A percentile compares a stretch with the other conserved stretches of the same genome.
phyloP scores from a whole-genome alignment of 1,140 invertebrate genomes.

The Eufriesea mexicana region DNA sequence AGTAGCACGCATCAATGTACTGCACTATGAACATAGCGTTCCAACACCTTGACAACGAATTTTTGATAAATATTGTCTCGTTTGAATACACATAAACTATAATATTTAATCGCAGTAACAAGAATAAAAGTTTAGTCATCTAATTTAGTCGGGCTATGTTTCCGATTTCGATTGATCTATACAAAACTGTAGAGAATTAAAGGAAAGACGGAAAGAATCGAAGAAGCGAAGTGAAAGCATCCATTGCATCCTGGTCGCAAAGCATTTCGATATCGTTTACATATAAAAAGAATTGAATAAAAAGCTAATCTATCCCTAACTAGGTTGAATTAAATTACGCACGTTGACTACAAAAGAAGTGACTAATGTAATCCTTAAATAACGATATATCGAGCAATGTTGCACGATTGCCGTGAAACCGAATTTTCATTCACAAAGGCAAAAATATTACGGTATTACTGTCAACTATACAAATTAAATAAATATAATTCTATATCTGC shows the following conservation, averaged over 20 bases:
- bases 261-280: background rate
- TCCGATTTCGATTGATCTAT: conserved; percentile 24
- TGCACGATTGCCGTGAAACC: background rate
- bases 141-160: conserved; percentile 36
- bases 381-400: background rate
- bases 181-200: conserved; percentile 38
- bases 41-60: conserved; percentile 23
- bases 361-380: conserved; percentile 2
- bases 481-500: conserved; percentile 50
- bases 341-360: background rate
- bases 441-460: background rate
- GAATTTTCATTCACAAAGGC: background rate
- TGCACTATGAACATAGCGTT: background rate
- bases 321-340: background rate
- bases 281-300: background rate
- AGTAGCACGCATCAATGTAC: conserved; percentile 16
- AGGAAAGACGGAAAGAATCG: background rate
- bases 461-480: conserved; percentile 41
- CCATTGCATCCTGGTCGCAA: background rate
- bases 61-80: conserved; percentile 40
- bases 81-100: conserved; percentile 38
- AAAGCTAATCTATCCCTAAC: background rate
- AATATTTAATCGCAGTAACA: conserved; percentile 49
- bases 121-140: conserved; percentile 48
- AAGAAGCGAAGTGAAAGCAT: background rate